phyloP scores from a whole-genome alignment of 2,113 vertebrate species.

The Labeo rohita region DNA sequence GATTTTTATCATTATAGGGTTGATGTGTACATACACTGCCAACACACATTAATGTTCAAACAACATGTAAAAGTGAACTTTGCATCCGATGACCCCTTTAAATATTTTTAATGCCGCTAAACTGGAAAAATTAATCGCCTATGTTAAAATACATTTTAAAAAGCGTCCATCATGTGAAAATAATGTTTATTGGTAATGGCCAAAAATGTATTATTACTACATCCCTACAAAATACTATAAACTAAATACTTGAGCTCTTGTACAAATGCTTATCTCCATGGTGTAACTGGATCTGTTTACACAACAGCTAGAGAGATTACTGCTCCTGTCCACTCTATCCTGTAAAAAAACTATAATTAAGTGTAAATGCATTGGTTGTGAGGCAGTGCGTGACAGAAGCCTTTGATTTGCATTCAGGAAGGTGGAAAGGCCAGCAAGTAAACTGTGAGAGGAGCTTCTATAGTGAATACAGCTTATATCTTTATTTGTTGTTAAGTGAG shows the following conservation, averaged over 20 bases:
- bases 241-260: neutral
- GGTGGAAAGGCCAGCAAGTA: neutral
- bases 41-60: too few species aligned
- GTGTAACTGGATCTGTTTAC: constrained; percentile 23
- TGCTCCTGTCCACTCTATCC: constrained; percentile 4
- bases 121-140: too few species aligned
- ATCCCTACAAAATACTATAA: neutral
- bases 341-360: constrained; percentile 16
- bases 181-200: neutral
- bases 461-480: neutral
- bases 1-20: too few species aligned
- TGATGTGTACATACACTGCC: too few species aligned
- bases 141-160: too few species aligned
- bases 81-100: too few species aligned
- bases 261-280: neutral
- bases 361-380: constrained; percentile 29
- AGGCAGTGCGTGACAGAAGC: constrained; percentile 23
- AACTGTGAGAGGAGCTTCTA: constrained; percentile 13
- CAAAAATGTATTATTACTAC: neutral
- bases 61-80: too few species aligned
- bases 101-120: too few species aligned
- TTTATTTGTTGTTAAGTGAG: neutral
- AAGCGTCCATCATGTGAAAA: neutral
- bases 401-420: constrained; percentile 36
- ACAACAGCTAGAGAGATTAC: neutral